These are phyloP conservation scores for Doris montereyensis DNA, from an alignment of 2,888 invertebrate genomes.

Conservation along the genomic window DNA sequence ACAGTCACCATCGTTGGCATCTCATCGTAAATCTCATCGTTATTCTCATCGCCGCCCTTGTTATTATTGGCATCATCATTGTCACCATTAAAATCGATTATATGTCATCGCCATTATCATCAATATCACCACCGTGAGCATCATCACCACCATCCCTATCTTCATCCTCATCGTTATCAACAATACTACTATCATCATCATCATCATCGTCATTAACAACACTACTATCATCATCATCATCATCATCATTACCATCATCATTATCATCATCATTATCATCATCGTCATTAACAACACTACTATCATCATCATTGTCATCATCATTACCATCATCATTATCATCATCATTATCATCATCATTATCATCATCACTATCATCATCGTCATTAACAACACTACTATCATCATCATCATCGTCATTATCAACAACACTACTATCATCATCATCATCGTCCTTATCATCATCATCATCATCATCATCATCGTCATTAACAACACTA, in stretches of 20 bases:
- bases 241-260: not conserved
- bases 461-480: too few species aligned
- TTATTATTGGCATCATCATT: too few species aligned
- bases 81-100: not conserved
- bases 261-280: slow-evolving; percentile 6
- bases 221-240: not conserved
- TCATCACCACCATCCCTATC: too few species aligned
- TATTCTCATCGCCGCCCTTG: too few species aligned
- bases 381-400: not conserved
- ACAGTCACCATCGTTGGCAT: too few species aligned
- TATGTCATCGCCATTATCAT: not conserved
- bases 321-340: slow-evolving; percentile 29
- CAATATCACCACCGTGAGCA: too few species aligned
- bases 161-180: too few species aligned
- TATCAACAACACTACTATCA: too few species aligned
- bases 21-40: too few species aligned
- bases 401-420: slow-evolving; percentile 27
- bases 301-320: slow-evolving; percentile 6
- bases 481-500: too few species aligned
- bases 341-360: slow-evolving; percentile 23
- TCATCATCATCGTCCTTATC: too few species aligned
- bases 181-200: not conserved
- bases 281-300: not conserved
- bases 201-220: not conserved
- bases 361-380: not conserved